Evolutionary conservation across 2,888 invertebrate genomes (phyloP).

Genomic region (Notodromas monacha): DNA sequence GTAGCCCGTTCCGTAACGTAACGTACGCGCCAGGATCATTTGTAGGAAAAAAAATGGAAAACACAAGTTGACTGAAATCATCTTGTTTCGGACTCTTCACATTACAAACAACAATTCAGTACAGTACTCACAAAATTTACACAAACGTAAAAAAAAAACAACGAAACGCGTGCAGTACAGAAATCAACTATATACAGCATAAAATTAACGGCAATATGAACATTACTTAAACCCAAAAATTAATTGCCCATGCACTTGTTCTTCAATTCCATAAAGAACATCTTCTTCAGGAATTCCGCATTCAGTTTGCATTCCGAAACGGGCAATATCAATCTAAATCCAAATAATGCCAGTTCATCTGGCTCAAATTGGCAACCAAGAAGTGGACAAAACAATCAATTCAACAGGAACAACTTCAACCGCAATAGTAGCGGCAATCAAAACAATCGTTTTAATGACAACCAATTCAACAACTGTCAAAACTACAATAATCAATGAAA

Average conservation of each 20-base stretch:
- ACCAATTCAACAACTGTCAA: no score
- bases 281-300: conserved; percentile 4
- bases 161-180: conserved; percentile 4
- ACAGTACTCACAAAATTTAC: conserved; percentile 4
- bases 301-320: conserved; percentile 4
- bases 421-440: no score
- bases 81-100: conserved; percentile 4
- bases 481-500: no score
- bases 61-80: conserved; percentile 4
- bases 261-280: conserved; percentile 4
- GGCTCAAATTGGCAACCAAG: no score
- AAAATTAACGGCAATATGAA: conserved; percentile 4
- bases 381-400: no score
- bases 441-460: no score
- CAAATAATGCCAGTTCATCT: no score
- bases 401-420: no score
- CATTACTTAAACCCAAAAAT: conserved; percentile 4
- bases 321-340: conserved; percentile 4
- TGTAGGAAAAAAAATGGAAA: conserved; percentile 4
- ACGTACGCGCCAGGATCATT: conserved; percentile 4
- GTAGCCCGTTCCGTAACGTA: conserved; percentile 2
- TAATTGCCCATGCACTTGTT: conserved; percentile 4
- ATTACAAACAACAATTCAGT: conserved; percentile 4
- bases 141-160: conserved; percentile 4
- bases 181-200: conserved; percentile 4